phyloP scores from a whole-genome alignment of 2,797 vertebrate species.

The Pelobates cultripes region DNA sequence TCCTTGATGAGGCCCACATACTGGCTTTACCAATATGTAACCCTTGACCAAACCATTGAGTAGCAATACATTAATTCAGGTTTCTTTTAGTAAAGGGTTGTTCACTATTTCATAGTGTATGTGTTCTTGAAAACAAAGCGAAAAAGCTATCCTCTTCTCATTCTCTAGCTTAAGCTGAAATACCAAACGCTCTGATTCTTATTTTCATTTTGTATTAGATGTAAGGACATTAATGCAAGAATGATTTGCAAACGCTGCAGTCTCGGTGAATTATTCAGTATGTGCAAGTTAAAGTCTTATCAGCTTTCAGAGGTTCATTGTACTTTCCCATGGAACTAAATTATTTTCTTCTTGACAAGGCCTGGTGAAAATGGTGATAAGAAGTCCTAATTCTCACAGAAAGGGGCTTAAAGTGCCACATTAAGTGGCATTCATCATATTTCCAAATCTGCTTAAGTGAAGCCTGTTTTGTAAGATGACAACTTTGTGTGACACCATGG shows the following conservation, averaged over 20 bases:
- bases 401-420: neutral
- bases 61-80: no score
- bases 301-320: neutral
- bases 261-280: neutral
- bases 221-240: neutral
- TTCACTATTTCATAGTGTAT: no score
- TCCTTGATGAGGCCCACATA: no score
- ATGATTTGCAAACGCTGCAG: neutral
- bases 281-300: conserved; percentile 4
- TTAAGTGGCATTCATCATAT: conserved; percentile 3
- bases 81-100: no score
- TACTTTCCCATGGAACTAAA: conserved; percentile 19
- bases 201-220: neutral
- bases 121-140: no score
- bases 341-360: conserved; percentile 9
- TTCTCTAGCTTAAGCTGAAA: no score
- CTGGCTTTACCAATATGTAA: no score
- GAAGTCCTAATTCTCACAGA: neutral
- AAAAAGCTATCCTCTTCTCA: no score
- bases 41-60: no score
- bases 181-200: no score
- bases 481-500: neutral
- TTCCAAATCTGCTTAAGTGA: neutral
- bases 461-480: neutral
- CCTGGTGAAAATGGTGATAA: neutral